A percentile compares a stretch with the other conserved stretches of the same genome.
Evolutionary conservation across 2,113 vertebrate genomes (phyloP).

Genomic region (cattle (Bos taurus)): DNA sequence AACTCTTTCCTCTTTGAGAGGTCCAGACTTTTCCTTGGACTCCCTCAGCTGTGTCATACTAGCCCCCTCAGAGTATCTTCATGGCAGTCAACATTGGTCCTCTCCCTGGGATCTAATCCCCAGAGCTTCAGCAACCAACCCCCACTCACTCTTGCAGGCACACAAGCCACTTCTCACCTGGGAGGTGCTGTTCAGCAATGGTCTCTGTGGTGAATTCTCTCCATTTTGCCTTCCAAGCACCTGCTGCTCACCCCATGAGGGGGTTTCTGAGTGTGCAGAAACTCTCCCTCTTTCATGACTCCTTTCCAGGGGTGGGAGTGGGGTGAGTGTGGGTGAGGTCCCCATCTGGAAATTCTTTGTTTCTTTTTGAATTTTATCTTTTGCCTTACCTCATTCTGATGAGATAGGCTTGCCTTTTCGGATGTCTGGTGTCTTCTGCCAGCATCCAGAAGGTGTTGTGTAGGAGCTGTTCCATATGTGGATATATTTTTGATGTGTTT

Average conservation of each 20-base stretch:
- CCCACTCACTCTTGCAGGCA: neutral
- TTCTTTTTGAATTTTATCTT: neutral
- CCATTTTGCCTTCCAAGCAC: neutral
- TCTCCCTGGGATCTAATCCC: neutral
- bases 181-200: neutral
- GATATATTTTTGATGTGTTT: neutral
- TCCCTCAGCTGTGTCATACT: neutral
- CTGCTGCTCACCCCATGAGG: neutral
- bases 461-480: neutral
- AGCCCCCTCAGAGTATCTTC: neutral
- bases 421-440: neutral
- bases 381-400: neutral
- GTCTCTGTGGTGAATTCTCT: neutral
- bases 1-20: neutral
- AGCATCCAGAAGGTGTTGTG: neutral
- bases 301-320: fast-evolving
- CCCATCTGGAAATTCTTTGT: neutral
- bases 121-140: neutral
- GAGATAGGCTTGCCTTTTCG: neutral
- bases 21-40: neutral
- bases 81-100: neutral
- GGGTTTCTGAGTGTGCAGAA: neutral
- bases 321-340: neutral
- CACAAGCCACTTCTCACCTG: neutral
- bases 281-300: neutral